Conservation (phyloP, 2,888 invertebrate genomes). For the Phytoseiulus persimilis region DNA sequence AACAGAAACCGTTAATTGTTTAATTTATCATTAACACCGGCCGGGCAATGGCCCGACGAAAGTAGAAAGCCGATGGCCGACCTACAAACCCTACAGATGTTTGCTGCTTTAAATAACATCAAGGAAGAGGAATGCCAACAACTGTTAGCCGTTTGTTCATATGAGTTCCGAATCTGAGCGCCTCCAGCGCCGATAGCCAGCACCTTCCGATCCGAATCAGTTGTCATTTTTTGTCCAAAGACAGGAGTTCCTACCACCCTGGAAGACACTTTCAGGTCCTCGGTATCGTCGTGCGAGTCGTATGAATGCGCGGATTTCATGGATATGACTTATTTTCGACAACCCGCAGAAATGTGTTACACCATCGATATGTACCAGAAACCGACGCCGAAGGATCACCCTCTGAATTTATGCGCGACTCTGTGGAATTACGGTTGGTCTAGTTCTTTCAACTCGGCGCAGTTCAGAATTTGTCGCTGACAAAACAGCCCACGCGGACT, state of each 20-base stretch:
- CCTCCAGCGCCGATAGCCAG: neutral
- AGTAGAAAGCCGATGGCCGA: neutral
- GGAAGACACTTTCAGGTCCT: neutral
- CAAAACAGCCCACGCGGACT: no score
- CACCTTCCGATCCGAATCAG: neutral
- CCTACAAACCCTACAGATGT: slow-evolving; percentile 5
- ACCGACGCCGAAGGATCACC: neutral
- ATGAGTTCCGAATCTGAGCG: neutral
- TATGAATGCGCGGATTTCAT: slow-evolving; percentile 22
- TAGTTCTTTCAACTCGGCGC: no score
- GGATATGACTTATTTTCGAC: slow-evolving; percentile 16
- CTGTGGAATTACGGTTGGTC: slow-evolving; percentile 17
- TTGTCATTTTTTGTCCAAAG: neutral
- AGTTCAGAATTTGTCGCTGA: no score
- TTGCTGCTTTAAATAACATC: neutral
- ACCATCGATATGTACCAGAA: slow-evolving; percentile 28
- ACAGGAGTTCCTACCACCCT: neutral
- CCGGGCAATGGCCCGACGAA: neutral
- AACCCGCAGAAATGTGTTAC: slow-evolving; percentile 21
- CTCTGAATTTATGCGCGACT: slow-evolving; percentile 5
- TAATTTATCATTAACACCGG: neutral
- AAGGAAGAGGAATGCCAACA: neutral
- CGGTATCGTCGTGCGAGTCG: slow-evolving; percentile 10
- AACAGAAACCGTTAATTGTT: slow-evolving; percentile 5
- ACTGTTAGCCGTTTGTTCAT: neutral